Evolutionary conservation across 2,888 invertebrate genomes (phyloP), one percentile per base, ranked within the genome.

Genomic region (Escarpia spicata): DNA sequence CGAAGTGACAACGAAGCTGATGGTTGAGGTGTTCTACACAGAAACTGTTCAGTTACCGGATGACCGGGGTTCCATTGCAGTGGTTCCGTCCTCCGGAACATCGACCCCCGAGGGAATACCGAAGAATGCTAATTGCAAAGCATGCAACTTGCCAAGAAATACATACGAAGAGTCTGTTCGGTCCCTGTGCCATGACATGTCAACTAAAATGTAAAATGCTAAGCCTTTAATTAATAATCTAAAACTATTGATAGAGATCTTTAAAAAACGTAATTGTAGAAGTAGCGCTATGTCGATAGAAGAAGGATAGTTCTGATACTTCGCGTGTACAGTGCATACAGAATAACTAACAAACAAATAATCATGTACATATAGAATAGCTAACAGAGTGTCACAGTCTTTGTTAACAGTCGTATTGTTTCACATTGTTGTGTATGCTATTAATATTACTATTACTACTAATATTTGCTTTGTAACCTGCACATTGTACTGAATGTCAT

Each of bases 11-110:
- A 52, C 43, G 15, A 92, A 92, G 31, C 37, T 91, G 19, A 44
- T 43, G 44, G 58, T 93, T 15, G 93, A 93, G 92, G 60, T 93
- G n/a, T 91, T 93, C 90, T 93, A 93, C 91, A 93, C 93, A 3
- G 91, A 91, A n/a, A 91, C 92, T 90, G 43, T 92, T 6, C 58
- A 92, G 9, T 52, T 92, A 4, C 19, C 26, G 10, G 45, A 44
- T 6, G 60, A 26, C 75, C 26, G 26, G 6, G 26, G 6, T 19
- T 26, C 75, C 26, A 15, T 75, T 15, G 26, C 75, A n/a, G 1
- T 1, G 6, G 75, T 75, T 0, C 26, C 1, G 0, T 92, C 92
- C 92, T 37, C 91, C n/a, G 92, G 37, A 9, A 91, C 90, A 8
- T 92, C 91, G 4, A 91, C 31, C 3, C 92, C 92, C 1, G 91